Evolutionary conservation across 64 coral and sea anemone species (phyloP).

Genomic region (Acropora tenuis): DNA sequence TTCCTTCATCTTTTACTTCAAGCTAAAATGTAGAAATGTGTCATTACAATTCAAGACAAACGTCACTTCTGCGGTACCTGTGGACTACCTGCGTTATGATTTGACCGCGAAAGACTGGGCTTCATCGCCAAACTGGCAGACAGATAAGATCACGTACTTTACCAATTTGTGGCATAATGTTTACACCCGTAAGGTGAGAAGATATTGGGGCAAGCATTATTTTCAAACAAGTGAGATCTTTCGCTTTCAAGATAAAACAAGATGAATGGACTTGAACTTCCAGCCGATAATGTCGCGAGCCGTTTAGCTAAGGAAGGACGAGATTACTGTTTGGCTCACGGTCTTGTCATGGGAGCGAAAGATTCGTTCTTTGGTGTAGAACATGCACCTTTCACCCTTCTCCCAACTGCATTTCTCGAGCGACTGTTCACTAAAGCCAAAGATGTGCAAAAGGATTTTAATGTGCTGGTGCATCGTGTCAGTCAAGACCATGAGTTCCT

Average conservation of each 20-base stretch:
- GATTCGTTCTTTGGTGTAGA: neutral
- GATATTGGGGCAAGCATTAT: neutral
- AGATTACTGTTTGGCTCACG: conserved; percentile 37
- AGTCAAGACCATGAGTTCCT: conserved; percentile 66
- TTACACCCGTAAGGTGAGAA: neutral
- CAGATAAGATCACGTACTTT: neutral
- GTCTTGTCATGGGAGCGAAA: conserved; percentile 26
- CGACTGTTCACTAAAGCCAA: conserved; percentile 35
- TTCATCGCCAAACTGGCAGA: neutral
- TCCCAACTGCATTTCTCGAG: conserved; percentile 54
- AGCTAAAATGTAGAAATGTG: too few relatives aligned
- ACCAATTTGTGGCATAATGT: neutral
- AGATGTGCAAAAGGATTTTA: conserved; percentile 60
- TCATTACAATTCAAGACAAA: too few relatives aligned
- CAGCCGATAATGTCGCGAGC: neutral
- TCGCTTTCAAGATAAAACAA: neutral
- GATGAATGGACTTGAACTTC: neutral
- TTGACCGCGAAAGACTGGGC: too few relatives aligned
- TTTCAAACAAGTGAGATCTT: neutral
- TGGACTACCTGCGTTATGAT: too few relatives aligned
- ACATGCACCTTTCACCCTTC: conserved; percentile 65
- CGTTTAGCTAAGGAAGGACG: conserved; percentile 8
- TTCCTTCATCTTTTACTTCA: too few relatives aligned
- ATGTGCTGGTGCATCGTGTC: conserved; percentile 54
- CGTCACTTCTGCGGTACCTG: too few relatives aligned